Evolutionary conservation across 2,113 vertebrate species (phyloP).

Genomic region (Hucho hucho): DNA sequence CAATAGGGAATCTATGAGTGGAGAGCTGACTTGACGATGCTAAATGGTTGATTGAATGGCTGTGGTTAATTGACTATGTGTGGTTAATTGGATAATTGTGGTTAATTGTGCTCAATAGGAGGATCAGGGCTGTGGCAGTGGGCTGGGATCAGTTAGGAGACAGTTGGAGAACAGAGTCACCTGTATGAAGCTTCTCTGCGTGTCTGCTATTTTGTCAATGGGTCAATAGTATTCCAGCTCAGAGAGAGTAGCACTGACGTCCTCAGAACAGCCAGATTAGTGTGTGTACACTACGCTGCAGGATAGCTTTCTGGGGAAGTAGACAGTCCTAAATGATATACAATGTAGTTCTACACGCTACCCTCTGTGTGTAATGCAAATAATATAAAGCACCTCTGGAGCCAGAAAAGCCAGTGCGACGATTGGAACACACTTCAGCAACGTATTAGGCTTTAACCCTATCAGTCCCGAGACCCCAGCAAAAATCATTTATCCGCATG

Average conservation of each 20-base stretch:
- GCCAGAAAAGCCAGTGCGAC: no score
- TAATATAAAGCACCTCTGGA: no score
- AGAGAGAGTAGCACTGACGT: neutral
- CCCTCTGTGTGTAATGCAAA: no score
- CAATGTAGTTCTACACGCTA: neutral
- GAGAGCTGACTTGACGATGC: neutral
- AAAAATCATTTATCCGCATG: no score
- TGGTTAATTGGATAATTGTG: constrained; percentile 2
- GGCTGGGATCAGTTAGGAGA: neutral
- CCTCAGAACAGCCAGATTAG: neutral
- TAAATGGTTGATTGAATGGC: neutral
- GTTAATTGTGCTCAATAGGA: constrained; percentile 1
- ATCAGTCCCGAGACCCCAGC: no score
- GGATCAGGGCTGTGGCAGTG: neutral
- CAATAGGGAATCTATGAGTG: neutral
- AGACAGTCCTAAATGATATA: neutral
- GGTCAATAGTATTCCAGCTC: constrained; percentile 2
- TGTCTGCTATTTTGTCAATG: neutral
- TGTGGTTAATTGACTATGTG: neutral
- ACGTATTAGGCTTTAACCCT: no score
- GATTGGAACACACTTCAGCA: no score
- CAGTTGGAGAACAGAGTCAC: neutral
- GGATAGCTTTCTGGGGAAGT: no score
- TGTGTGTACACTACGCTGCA: no score
- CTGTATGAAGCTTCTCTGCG: neutral